phyloP scores from a whole-genome alignment of 1,140 invertebrate genomes.

The Trichonephila clavipes region DNA sequence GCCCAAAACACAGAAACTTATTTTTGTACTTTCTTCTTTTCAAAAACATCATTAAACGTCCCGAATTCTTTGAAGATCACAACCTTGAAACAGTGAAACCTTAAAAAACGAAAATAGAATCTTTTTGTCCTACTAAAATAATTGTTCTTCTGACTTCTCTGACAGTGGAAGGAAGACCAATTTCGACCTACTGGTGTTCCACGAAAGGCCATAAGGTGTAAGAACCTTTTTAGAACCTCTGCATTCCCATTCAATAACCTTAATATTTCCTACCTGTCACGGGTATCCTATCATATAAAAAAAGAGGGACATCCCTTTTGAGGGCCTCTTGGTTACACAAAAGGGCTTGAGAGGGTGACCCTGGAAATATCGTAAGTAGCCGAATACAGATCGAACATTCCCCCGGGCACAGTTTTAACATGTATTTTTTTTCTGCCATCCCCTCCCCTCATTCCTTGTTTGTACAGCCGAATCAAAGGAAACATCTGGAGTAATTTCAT shows the following conservation, averaged over 20 bases:
- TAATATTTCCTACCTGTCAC: slow-evolving; percentile 48
- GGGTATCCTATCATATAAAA: neutral
- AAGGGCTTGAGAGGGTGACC: slow-evolving; percentile 47
- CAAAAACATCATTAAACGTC: neutral
- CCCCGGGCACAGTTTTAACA: neutral
- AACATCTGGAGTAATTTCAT: neutral
- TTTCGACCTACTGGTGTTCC: neutral
- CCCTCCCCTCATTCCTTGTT: no score
- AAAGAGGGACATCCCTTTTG: neutral
- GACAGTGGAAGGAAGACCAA: neutral
- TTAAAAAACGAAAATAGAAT: slow-evolving; percentile 20
- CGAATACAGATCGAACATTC: slow-evolving; percentile 36
- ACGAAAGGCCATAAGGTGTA: slow-evolving; percentile 3
- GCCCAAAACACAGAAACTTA: no score
- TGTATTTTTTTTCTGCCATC: neutral
- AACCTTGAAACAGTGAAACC: neutral
- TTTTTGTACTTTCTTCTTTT: neutral
- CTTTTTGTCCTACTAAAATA: neutral
- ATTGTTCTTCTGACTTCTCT: neutral
- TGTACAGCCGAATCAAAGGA: neutral
- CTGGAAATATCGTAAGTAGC: neutral
- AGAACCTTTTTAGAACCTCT: slow-evolving; percentile 30
- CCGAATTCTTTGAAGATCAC: neutral
- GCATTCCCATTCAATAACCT: slow-evolving; percentile 45
- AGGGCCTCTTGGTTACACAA: slow-evolving; percentile 42